Conservation (phyloP, 2,797 vertebrate genomes). For the Astyanax mexicanus region DNA sequence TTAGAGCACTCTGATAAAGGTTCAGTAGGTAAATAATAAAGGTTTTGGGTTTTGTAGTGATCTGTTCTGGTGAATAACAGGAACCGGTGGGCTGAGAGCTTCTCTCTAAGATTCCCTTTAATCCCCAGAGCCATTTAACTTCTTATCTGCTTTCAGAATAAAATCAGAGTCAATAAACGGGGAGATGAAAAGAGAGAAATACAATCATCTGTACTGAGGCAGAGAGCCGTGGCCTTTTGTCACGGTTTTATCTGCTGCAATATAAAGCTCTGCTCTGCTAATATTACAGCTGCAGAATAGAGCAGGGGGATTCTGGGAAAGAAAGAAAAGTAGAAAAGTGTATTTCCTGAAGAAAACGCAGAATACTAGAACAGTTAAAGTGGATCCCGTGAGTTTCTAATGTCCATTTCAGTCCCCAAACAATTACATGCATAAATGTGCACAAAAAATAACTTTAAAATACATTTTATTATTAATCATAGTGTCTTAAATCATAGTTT, state of each 20-base stretch:
- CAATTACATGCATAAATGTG: no score
- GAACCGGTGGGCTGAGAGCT: background rate
- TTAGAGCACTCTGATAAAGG: background rate
- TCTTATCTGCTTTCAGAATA: slow-evolving; percentile 4
- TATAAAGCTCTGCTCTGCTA: background rate
- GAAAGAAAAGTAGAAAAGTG: no score
- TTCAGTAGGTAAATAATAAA: slow-evolving; percentile 13
- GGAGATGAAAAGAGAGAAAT: background rate
- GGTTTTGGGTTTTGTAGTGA: background rate
- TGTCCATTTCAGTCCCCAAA: no score
- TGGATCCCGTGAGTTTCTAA: no score
- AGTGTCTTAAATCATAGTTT: no score
- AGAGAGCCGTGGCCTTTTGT: background rate
- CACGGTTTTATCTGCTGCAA: background rate
- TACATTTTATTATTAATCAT: no score
- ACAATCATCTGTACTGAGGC: background rate
- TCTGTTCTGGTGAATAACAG: background rate
- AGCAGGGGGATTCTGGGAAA: no score
- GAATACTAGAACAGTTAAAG: no score
- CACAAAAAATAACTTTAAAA: no score
- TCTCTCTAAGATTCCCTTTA: background rate
- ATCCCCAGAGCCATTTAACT: background rate
- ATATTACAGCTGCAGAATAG: background rate
- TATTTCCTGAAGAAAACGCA: no score
- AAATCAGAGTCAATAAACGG: background rate